Evolutionary conservation across 1,140 invertebrate species (phyloP).

Genomic region (Drosophila nigromelanica): DNA sequence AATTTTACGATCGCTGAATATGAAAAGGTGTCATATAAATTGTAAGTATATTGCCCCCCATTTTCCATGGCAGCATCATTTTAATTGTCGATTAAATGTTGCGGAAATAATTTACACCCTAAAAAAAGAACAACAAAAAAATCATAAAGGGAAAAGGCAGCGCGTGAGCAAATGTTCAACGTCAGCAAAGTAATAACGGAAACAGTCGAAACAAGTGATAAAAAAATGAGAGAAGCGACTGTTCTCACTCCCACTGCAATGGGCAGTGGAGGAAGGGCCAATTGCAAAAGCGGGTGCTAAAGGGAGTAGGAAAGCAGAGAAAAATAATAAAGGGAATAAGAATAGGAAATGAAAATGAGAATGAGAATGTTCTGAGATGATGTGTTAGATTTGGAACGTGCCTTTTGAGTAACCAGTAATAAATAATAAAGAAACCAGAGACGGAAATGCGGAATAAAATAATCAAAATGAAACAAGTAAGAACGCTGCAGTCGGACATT

Average conservation of each 20-base stretch:
- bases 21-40: conserved; percentile 44
- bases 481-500: no score
- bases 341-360: no score
- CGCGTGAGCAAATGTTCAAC: conserved; percentile 12
- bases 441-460: background rate
- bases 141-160: conserved; percentile 13
- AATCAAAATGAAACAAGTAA: no score
- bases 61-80: conserved; percentile 14
- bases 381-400: conserved; percentile 2
- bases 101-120: conserved; percentile 23
- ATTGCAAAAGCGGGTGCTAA: background rate
- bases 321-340: no score
- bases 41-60: conserved; percentile 17
- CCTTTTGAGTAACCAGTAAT: conserved; percentile 2
- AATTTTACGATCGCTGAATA: conserved; percentile 42
- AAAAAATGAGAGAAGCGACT: background rate
- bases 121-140: background rate
- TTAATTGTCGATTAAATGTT: conserved; percentile 45
- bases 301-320: background rate
- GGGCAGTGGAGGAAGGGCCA: background rate
- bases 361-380: background rate
- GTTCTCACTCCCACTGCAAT: no score
- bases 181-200: conserved; percentile 26
- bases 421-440: conserved; percentile 4
- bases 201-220: conserved; percentile 27